Base-by-base conservation (phyloP, 2,113 vertebrate genomes). In the Haemorhous mexicanus region DNA sequence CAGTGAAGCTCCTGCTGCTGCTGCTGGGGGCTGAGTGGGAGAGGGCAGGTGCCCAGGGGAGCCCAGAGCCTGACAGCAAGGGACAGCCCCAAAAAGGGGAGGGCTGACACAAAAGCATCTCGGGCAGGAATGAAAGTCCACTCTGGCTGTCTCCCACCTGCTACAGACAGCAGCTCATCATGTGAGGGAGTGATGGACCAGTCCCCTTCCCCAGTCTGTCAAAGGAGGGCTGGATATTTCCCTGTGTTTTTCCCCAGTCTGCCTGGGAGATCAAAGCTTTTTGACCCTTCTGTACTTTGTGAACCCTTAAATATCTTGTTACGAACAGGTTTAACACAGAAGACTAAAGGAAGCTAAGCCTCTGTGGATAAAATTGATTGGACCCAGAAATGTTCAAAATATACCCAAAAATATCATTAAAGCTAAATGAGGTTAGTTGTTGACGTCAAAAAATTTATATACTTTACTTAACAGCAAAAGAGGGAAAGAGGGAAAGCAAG, bases 321-420 rank as follows among this genome's bases (percentile, higher is more conserved):
- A 44, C 1, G 1, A 53, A 13, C 47, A 0, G 1, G 16, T 66
- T 66, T 35, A 55, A 66, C 49, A 44, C 9, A 19, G 49, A 43
- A 35, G 49, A 46, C 20, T 33, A 24, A 55, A 44, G 50, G 26
- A 66, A 80, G 49, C 7, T 55, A 66, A 55, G 26, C 19, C 6
- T 46, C 49, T 55, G 39, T 53, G 20, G 44, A 55, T 80, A 46
- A 80, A 66, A 46, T 24, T 16, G 20, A 30, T 55, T 3, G 6
- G 39, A 46, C 39, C 4, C 26, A 66, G 33, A 66, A 66, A 55
- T 20, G 18, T 53, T 43, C 76, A 53, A 78, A 64, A 79, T 44
- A 30, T 15, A 44, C 24, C 37, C 13, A 11, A 44, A 79, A 66
- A 43, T 16, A 15, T n/a, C 5, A 43, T 53, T 22, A 28, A 52